These are phyloP conservation scores for Calonectris borealis DNA, from an alignment of 2,113 vertebrate species.

Conservation along the genomic window DNA sequence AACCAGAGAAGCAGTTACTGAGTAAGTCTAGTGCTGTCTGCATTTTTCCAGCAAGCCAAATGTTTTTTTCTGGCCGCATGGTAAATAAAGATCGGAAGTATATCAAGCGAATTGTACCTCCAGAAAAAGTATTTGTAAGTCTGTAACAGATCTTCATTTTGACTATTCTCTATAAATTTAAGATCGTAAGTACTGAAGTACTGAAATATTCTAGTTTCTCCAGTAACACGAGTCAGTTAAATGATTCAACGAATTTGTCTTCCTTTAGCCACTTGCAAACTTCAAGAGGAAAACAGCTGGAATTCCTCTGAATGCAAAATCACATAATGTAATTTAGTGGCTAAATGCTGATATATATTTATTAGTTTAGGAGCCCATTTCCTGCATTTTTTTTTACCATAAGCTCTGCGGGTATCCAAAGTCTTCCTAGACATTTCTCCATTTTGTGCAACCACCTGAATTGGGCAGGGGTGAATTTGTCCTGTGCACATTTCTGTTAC, in stretches of 20 bases:
- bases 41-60: background rate
- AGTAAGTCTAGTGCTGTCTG: background rate
- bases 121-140: background rate
- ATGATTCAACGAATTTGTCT: background rate
- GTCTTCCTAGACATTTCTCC: background rate
- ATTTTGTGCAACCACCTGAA: background rate
- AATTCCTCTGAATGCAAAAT: background rate
- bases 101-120: background rate
- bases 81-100: background rate
- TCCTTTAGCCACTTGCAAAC: background rate
- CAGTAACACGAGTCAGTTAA: background rate
- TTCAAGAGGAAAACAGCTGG: background rate
- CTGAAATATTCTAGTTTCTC: background rate
- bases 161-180: background rate
- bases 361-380: background rate
- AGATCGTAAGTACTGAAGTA: background rate
- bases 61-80: background rate
- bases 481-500: background rate
- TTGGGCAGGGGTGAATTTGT: background rate
- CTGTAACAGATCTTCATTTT: background rate
- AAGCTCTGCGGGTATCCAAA: background rate
- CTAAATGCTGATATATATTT: background rate
- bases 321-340: background rate
- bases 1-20: background rate
- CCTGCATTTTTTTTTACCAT: background rate